These are phyloP conservation scores for Saimiri boliviensis DNA, from an alignment of 2,113 vertebrate genomes.

Conservation along the genomic window DNA sequence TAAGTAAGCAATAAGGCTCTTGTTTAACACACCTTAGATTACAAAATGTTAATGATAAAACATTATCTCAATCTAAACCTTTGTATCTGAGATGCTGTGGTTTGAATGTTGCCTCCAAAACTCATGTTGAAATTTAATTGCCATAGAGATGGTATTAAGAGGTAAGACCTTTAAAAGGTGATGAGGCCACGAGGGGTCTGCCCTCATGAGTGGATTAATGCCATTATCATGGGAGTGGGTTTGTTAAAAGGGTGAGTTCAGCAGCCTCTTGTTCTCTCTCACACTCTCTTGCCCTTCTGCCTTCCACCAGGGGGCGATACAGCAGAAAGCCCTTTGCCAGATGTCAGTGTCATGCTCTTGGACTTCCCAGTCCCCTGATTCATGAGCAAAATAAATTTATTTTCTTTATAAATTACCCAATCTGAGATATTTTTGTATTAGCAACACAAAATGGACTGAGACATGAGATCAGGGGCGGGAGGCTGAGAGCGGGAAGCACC, in stretches of 20 bases:
- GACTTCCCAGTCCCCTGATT: background rate
- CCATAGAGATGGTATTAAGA: background rate
- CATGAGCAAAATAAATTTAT: background rate
- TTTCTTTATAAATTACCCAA: background rate
- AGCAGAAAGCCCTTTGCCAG: background rate
- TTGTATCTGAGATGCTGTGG: background rate
- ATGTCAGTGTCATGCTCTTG: background rate
- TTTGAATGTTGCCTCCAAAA: background rate
- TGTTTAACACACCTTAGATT: background rate
- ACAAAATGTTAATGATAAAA: background rate
- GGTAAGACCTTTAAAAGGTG: background rate
- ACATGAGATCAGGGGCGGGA: background rate
- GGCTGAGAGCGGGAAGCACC: background rate
- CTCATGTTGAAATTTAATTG: background rate
- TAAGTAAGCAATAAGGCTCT: background rate
- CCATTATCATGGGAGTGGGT: background rate
- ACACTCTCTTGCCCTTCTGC: background rate
- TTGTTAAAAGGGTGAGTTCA: background rate
- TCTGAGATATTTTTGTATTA: background rate
- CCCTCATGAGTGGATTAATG: background rate
- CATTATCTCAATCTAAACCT: background rate
- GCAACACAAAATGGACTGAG: background rate
- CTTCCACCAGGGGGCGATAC: background rate
- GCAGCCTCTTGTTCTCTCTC: background rate
- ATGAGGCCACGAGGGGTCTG: background rate